phyloP scores from a whole-genome alignment of 2,888 invertebrate species.

The Ditula angustiorana region DNA sequence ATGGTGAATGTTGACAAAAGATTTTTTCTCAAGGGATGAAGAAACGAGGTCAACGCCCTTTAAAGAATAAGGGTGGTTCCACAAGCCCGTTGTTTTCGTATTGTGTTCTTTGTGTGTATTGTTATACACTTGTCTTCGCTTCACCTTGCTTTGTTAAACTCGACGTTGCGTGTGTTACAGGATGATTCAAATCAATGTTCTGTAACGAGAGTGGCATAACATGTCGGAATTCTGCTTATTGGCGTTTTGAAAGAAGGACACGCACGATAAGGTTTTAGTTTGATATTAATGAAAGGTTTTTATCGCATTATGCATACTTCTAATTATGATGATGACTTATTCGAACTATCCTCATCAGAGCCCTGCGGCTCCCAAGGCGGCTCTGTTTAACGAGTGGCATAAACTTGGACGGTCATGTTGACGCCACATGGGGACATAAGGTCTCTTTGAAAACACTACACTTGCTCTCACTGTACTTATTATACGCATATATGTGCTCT shows the following conservation, averaged over 20 bases:
- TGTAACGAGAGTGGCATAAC: background rate
- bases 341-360: too few relatives aligned
- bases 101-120: slow-evolving; percentile 68
- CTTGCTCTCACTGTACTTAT: too few relatives aligned
- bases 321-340: too few relatives aligned
- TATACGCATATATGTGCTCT: too few relatives aligned
- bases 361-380: too few relatives aligned
- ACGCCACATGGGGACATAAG: too few relatives aligned
- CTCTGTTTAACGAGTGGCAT: too few relatives aligned
- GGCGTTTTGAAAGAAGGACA: background rate
- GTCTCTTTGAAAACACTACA: too few relatives aligned
- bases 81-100: slow-evolving; percentile 61
- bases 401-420: too few relatives aligned
- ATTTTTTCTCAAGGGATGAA: slow-evolving; percentile 48
- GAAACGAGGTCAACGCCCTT: slow-evolving; percentile 65
- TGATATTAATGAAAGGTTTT: too few relatives aligned
- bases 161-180: slow-evolving; percentile 57
- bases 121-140: slow-evolving; percentile 72
- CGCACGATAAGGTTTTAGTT: too few relatives aligned
- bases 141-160: slow-evolving; percentile 66
- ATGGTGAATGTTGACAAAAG: slow-evolving; percentile 47
- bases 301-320: too few relatives aligned
- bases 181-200: slow-evolving; percentile 43
- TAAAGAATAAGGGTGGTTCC: slow-evolving; percentile 59
- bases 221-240: background rate